Evolutionary conservation across 2,888 invertebrate genomes (phyloP).

Genomic region (Euproctis similis): DNA sequence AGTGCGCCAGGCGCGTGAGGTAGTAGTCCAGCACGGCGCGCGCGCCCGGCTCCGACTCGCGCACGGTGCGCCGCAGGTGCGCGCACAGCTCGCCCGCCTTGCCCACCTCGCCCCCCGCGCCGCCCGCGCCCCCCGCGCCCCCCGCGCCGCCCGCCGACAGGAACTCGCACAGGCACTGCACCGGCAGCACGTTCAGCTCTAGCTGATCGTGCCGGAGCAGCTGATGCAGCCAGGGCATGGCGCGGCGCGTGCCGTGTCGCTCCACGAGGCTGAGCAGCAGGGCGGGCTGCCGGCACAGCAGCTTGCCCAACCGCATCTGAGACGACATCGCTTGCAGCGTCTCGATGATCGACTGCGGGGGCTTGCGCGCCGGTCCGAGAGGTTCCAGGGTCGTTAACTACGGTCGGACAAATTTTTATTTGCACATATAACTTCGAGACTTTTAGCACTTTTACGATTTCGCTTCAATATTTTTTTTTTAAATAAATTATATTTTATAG

Average conservation of each 20-base stretch:
- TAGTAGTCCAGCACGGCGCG: slow-evolving; percentile 94
- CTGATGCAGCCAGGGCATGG: slow-evolving; percentile 98
- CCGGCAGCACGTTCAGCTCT: slow-evolving; percentile 89
- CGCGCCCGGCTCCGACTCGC: slow-evolving; percentile 75
- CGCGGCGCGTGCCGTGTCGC: slow-evolving; percentile 89
- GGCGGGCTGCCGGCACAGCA: slow-evolving; percentile 94
- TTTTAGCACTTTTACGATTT: no score
- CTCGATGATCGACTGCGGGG: slow-evolving; percentile 85
- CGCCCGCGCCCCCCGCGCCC: slow-evolving; percentile 41
- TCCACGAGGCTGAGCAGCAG: slow-evolving; percentile 94
- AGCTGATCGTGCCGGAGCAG: slow-evolving; percentile 94
- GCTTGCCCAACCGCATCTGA: slow-evolving; percentile 88
- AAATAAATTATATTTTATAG: no score
- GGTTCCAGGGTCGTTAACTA: slow-evolving; percentile 90
- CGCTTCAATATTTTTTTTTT: no score
- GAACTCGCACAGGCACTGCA: slow-evolving; percentile 98
- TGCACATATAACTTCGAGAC: no score
- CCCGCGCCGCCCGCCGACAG: slow-evolving; percentile 77
- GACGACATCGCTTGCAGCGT: slow-evolving; percentile 86
- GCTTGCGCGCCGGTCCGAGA: slow-evolving; percentile 86
- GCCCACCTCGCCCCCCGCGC: slow-evolving; percentile 57
- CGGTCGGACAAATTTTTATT: neutral
- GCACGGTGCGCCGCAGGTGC: slow-evolving; percentile 73
- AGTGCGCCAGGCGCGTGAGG: slow-evolving; percentile 87
- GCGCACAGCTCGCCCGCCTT: slow-evolving; percentile 81